Conservation (phyloP, 2,888 invertebrate genomes). For the Acronicta leporina region DNA sequence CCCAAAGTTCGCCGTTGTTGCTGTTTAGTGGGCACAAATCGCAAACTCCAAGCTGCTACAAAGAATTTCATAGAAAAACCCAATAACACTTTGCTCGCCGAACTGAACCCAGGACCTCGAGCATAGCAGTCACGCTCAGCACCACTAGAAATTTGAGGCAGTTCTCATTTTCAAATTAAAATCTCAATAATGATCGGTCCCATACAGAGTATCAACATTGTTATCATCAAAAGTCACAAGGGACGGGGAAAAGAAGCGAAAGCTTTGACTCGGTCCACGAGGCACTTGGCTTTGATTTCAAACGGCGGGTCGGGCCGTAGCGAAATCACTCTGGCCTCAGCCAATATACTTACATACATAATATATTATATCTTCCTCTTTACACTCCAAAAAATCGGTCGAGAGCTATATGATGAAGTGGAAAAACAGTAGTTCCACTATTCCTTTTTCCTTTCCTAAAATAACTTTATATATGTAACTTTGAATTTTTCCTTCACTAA, state of each 20-base stretch:
- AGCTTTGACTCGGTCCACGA: slow-evolving; percentile 48
- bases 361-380: slow-evolving; percentile 17
- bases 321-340: slow-evolving; percentile 33
- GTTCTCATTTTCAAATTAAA: no score
- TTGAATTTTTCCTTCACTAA: no score
- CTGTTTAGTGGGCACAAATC: no score
- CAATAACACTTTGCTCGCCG: no score
- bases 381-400: slow-evolving; percentile 41
- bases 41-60: no score
- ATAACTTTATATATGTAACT: no score
- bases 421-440: background rate
- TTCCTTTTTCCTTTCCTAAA: no score
- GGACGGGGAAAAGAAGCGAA: slow-evolving; percentile 34
- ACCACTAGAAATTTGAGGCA: no score
- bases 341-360: slow-evolving; percentile 27
- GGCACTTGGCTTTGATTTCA: slow-evolving; percentile 52
- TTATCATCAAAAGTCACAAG: slow-evolving; percentile 45
- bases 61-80: no score
- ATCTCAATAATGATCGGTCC: slow-evolving; percentile 21
- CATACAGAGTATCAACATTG: slow-evolving; percentile 30
- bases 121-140: no score
- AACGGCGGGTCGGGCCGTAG: slow-evolving; percentile 26
- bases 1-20: no score
- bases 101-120: no score
- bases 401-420: slow-evolving; percentile 21